A percentile compares a stretch with the other conserved stretches of the same genome.
phyloP scores from a whole-genome alignment of 2,797 vertebrate genomes.

The Pseudocheirus occidentalis region DNA sequence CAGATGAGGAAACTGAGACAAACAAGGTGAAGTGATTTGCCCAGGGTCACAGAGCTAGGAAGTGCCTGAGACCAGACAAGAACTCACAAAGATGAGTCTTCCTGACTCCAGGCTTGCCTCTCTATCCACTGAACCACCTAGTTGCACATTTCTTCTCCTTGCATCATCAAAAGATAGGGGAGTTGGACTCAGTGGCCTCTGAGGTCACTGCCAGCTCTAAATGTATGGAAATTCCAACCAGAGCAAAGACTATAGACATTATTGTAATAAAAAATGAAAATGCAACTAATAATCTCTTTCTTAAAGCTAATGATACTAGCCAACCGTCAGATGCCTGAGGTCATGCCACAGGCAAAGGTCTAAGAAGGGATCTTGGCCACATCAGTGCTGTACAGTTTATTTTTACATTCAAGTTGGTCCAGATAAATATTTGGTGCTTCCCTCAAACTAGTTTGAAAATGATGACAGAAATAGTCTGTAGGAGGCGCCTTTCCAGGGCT shows the following conservation, averaged over 20 bases:
- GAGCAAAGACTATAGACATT: constrained; percentile 10
- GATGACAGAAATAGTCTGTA: not conserved
- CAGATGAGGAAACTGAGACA: not conserved
- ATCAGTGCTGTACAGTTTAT: not conserved
- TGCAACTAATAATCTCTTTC: not conserved
- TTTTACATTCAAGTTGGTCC: not conserved
- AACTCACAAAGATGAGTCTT: not conserved
- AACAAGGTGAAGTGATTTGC: not conserved
- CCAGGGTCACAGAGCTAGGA: not conserved
- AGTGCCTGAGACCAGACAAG: not conserved
- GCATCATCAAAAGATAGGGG: not conserved
- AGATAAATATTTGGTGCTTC: not conserved
- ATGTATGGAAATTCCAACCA: not conserved
- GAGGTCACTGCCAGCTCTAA: not conserved
- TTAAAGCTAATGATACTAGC: not conserved
- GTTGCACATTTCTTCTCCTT: not conserved
- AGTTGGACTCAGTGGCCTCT: not conserved
- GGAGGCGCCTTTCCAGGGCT: not conserved
- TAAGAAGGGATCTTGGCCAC: not conserved
- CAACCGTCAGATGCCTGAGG: not conserved
- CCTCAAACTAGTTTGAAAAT: not conserved
- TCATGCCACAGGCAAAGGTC: constrained; percentile 23
- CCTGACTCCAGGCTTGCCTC: not conserved
- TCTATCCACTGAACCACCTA: not conserved
- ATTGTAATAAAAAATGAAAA: constrained; percentile 44